phyloP scores from a whole-genome alignment of 2,113 vertebrate species.

The Oceanodroma tethys region DNA sequence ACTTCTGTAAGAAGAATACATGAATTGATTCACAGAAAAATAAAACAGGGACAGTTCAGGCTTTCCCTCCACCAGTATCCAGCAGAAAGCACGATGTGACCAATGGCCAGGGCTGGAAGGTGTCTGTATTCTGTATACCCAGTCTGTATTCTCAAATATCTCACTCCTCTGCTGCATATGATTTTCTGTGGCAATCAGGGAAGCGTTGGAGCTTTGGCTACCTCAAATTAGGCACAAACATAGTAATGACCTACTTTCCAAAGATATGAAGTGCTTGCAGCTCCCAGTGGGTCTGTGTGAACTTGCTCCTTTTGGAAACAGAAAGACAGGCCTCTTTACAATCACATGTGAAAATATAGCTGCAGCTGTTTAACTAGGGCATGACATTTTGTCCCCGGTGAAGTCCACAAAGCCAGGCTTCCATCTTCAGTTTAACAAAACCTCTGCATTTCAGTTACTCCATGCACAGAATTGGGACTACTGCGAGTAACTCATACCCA shows the following conservation, averaged over 20 bases:
- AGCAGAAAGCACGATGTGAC: background rate
- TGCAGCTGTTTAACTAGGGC: background rate
- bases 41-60: background rate
- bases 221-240: background rate
- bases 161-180: background rate
- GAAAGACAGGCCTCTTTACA: background rate
- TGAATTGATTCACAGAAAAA: background rate
- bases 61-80: background rate
- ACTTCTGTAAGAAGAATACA: background rate
- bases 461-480: background rate
- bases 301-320: background rate
- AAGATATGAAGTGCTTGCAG: background rate
- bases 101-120: background rate
- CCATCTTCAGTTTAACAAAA: background rate
- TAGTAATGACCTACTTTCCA: constrained; percentile 38
- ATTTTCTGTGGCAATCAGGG: background rate
- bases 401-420: background rate
- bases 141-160: background rate
- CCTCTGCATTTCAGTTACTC: background rate
- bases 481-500: background rate
- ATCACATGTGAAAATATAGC: background rate
- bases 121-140: no score
- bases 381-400: background rate
- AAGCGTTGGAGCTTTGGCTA: background rate
- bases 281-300: background rate